phyloP scores from a whole-genome alignment of 2,888 invertebrate species.

The Diloba caeruleocephala region DNA sequence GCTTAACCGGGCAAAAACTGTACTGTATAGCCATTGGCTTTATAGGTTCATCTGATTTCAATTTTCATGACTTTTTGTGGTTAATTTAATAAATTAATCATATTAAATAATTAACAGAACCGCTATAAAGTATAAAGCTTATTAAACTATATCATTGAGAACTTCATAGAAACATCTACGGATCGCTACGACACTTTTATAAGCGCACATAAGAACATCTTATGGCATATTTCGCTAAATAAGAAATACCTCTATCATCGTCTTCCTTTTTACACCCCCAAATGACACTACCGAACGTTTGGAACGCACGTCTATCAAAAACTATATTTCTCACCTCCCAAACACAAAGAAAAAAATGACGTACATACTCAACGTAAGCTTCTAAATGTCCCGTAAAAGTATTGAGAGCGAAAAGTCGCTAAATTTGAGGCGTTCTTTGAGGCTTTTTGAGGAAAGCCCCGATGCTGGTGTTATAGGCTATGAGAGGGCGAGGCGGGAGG shows the following conservation, averaged over 20 bases:
- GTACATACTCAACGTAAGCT: conserved; percentile 71
- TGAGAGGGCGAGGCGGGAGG: conserved; percentile 85
- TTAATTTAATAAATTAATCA: too few relatives aligned
- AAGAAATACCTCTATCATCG: conserved; percentile 75
- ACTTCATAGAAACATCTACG: conserved; percentile 33
- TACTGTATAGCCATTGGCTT: too few relatives aligned
- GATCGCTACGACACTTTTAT: conserved; percentile 47
- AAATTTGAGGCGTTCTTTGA: conserved; percentile 86
- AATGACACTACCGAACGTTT: conserved; percentile 59
- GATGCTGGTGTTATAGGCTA: conserved; percentile 86
- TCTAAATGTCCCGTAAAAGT: conserved; percentile 84
- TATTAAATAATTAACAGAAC: too few relatives aligned
- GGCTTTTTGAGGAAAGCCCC: conserved; percentile 86
- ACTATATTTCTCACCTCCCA: conserved; percentile 66
- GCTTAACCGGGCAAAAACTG: too few relatives aligned
- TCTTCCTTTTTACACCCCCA: conserved; percentile 66
- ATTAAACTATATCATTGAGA: conserved; percentile 16
- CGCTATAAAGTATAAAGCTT: conserved; percentile 6
- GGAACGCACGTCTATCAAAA: conserved; percentile 69
- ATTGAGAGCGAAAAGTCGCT: conserved; percentile 87
- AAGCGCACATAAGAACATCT: conserved; percentile 51
- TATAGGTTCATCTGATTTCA: too few relatives aligned
- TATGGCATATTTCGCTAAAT: conserved; percentile 70
- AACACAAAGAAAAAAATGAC: conserved; percentile 71
- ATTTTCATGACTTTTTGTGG: too few relatives aligned